These are phyloP conservation scores for Chlorops oryzae DNA, from an alignment of 1,140 invertebrate species.

Conservation along the genomic window DNA sequence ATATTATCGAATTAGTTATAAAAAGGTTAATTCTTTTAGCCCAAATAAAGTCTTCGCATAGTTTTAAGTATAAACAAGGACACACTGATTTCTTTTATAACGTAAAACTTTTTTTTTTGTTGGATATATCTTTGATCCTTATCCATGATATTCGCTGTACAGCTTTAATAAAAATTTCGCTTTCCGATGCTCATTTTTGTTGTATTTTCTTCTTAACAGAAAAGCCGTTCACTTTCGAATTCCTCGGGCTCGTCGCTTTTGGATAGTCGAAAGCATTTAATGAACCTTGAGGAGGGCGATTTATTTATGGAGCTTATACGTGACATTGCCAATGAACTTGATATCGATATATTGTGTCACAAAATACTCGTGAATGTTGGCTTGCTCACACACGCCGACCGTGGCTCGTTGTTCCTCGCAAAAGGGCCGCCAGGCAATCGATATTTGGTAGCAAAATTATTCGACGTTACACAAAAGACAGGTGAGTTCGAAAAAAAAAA, in stretches of 20 bases:
- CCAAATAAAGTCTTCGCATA: no score
- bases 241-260: slow-evolving; percentile 47
- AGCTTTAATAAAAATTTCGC: background rate
- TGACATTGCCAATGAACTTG: slow-evolving; percentile 87
- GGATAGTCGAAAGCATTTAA: slow-evolving; percentile 53
- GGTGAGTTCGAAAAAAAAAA: slow-evolving; percentile 54
- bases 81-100: no score
- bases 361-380: slow-evolving; percentile 91
- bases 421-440: slow-evolving; percentile 67
- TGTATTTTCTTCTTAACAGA: slow-evolving; percentile 34
- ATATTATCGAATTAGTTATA: no score
- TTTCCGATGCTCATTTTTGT: background rate
- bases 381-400: slow-evolving; percentile 76
- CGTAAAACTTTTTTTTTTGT: no score
- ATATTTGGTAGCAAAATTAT: slow-evolving; percentile 83
- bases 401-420: slow-evolving; percentile 81
- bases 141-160: background rate
- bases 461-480: slow-evolving; percentile 84
- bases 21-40: no score
- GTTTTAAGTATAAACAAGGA: no score
- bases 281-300: slow-evolving; percentile 68
- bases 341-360: slow-evolving; percentile 87
- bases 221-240: slow-evolving; percentile 50
- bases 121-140: no score
- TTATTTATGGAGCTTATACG: slow-evolving; percentile 89